Conservation (phyloP, 2,113 vertebrate genomes). For the Oriolus oriolus region DNA sequence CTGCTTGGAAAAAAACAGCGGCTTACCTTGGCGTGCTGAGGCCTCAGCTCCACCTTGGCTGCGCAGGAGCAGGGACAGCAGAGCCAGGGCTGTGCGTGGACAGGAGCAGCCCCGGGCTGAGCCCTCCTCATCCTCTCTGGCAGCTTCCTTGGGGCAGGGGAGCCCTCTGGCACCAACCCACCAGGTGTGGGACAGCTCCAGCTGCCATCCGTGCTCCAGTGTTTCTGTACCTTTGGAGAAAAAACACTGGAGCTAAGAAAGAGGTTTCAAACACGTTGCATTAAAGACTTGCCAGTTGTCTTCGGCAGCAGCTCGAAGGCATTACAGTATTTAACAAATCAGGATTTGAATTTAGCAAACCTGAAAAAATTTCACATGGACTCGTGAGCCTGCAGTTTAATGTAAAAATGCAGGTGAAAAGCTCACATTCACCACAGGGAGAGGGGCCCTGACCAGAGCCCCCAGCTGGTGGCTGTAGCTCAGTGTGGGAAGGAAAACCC, state of each 20-base stretch:
- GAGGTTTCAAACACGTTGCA: background rate
- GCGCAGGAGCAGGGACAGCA: fast-evolving
- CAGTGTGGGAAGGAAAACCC: background rate
- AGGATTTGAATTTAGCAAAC: background rate
- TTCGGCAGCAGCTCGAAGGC: background rate
- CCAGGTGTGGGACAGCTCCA: background rate
- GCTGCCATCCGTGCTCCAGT: fast-evolving
- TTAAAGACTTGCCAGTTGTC: background rate
- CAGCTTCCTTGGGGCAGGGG: background rate
- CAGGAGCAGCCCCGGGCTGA: fast-evolving
- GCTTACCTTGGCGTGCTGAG: fast-evolving
- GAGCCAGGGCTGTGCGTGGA: fast-evolving
- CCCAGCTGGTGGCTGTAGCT: background rate
- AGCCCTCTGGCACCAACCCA: fast-evolving
- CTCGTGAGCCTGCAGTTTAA: background rate
- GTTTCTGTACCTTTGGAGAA: background rate
- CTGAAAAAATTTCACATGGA: background rate
- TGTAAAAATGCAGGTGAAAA: background rate
- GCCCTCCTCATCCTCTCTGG: fast-evolving
- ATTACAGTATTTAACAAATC: background rate
- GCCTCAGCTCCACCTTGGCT: fast-evolving
- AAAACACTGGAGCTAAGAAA: background rate
- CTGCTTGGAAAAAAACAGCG: fast-evolving
- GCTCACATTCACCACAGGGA: fast-evolving
- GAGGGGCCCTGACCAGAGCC: background rate